Percentiles rank a stretch among this genome's conserved stretches.
Evolutionary conservation across 1,140 invertebrate species (phyloP).

Genomic region (Zaprionus camerounensis): DNA sequence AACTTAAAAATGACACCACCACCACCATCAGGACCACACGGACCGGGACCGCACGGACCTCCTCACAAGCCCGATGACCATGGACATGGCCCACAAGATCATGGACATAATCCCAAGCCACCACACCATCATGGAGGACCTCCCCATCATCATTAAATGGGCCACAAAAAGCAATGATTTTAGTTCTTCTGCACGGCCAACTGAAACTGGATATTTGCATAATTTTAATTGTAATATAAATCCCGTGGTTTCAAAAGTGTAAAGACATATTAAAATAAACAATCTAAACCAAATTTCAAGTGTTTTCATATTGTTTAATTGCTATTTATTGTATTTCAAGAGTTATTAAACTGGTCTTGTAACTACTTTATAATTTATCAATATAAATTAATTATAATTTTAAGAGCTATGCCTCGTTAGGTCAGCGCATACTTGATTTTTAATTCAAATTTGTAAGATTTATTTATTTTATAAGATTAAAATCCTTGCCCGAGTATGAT

Average conservation of each 20-base stretch:
- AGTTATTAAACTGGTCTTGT: too few species aligned
- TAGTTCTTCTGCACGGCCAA: not conserved
- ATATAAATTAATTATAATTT: too few species aligned
- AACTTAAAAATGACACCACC: conserved; percentile 57
- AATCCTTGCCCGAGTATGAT: too few species aligned
- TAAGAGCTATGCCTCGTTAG: too few species aligned
- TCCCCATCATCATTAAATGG: conserved; percentile 9
- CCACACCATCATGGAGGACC: conserved; percentile 11
- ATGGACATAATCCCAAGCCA: conserved; percentile 25
- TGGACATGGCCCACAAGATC: conserved; percentile 30
- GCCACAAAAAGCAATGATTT: not conserved
- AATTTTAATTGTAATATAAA: not conserved
- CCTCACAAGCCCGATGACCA: conserved; percentile 37
- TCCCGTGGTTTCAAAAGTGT: not conserved
- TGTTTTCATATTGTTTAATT: not conserved
- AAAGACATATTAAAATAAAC: conserved; percentile 3
- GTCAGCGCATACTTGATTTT: too few species aligned
- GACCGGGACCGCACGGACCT: conserved; percentile 20
- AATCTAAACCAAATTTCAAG: not conserved
- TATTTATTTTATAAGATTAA: too few species aligned
- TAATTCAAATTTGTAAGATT: too few species aligned
- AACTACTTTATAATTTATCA: too few species aligned
- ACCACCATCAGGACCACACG: conserved; percentile 37
- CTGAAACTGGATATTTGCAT: not conserved
- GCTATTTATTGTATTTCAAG: not conserved